Evolutionary conservation across 2,113 vertebrate genomes (phyloP), one percentile per base, ranked within the genome.

Genomic region (Gorilla gorilla): DNA sequence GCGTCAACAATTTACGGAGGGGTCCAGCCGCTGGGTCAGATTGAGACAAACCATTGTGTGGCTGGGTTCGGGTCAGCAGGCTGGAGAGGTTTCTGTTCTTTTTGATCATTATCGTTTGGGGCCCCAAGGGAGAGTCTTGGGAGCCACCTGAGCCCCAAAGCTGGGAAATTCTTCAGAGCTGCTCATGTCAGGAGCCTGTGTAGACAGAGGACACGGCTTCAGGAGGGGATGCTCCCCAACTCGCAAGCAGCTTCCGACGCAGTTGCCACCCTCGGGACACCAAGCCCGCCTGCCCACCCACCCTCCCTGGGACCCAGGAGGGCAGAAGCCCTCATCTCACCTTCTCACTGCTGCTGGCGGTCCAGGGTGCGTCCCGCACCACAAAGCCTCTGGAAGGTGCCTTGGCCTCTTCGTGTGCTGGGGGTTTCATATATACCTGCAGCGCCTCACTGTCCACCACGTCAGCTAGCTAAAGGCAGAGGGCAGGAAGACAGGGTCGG

Each of bases 131-230:
- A 99, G 99, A 96, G 99, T 98, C 97, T 99, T 99, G 95, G 99
- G 98, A 96, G 99, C 98, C 98, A 99, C 99, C 84, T 99, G 99
- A 97, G 99, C 99, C 96, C 99, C 99, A 96, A 99, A 99, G 98
- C 99, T 99, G 94, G 99, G 99, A 96, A 99, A 99, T 91, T 99
- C 99, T 99, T 99, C 99, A 59, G 99, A 99, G 98, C 99, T 99
- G 99, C 99, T 99, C 99, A 99, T 99, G 81, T 99, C 99, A 23
- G 99, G 99, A 95, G 99, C 99, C 99, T 99, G 86, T 25, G 22
- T 61, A 96, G 55, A 80, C 50, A 50, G 13, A 89, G 22, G 32
- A 79, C 13, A 5, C 2, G 3, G 43, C 66, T 6, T 96, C 3
- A 95, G 55, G 5, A 3, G 4, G 11, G 11, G 40, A 3, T 8